Percentiles rank a stretch among this genome's conserved stretches.
Evolutionary conservation across 2,888 invertebrate genomes (phyloP).

Genomic region (Cancer borealis): DNA sequence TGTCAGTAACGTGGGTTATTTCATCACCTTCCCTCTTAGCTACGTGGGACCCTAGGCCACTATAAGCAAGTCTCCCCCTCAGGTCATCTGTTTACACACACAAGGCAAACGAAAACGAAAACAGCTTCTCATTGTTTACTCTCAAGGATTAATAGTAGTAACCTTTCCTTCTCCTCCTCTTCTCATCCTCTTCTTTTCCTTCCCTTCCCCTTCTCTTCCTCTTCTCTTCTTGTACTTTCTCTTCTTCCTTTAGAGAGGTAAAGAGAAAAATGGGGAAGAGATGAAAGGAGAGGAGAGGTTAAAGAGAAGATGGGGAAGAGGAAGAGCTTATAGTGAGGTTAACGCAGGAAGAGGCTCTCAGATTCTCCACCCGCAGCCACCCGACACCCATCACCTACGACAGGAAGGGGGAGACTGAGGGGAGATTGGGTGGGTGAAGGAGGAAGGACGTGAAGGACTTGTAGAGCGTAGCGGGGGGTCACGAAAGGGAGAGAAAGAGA

Average conservation of each 20-base stretch:
- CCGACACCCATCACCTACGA: neutral
- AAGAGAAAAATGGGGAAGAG: neutral
- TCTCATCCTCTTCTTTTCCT: neutral
- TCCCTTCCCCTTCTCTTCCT: neutral
- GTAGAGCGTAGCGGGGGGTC: neutral
- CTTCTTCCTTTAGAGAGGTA: neutral
- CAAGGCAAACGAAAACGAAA: neutral
- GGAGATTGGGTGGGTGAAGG: neutral
- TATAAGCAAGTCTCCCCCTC: neutral
- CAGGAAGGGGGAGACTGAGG: neutral
- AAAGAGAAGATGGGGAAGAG: neutral
- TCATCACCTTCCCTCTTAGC: no score
- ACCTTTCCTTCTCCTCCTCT: neutral
- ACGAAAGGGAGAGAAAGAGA: constrained; percentile 44
- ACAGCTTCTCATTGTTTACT: constrained; percentile 3
- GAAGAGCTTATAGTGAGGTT: neutral
- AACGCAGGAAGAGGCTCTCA: constrained; percentile 16
- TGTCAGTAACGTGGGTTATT: no score
- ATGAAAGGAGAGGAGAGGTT: neutral
- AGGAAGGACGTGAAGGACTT: neutral
- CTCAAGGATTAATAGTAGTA: neutral
- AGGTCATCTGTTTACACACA: neutral
- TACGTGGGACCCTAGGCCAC: neutral
- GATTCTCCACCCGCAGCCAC: constrained; percentile 33
- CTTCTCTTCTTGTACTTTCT: neutral